Conservation (phyloP, 2,113 vertebrate species). For the Alexandromys fortis region DNA sequence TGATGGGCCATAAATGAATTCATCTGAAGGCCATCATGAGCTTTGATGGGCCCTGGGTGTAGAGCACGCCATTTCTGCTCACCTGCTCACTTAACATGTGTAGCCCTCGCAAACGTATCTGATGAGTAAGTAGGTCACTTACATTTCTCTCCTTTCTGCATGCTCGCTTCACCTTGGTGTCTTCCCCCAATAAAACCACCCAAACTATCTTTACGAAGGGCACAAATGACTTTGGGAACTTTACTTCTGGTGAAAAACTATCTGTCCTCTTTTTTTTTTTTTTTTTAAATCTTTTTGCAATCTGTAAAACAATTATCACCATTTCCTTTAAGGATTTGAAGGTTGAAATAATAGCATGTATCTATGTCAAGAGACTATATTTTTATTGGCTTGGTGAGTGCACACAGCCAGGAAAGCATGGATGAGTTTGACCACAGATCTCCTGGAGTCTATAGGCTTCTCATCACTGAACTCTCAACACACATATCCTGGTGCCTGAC, state of each 20-base stretch:
- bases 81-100: background rate
- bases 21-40: background rate
- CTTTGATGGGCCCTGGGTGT: background rate
- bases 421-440: background rate
- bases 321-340: background rate
- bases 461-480: background rate
- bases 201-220: background rate
- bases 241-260: background rate
- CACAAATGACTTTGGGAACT: background rate
- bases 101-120: background rate
- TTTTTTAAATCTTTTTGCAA: background rate
- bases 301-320: background rate
- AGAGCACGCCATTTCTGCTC: background rate
- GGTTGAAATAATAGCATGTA: background rate
- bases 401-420: background rate
- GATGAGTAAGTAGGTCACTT: background rate
- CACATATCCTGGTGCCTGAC: background rate
- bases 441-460: background rate
- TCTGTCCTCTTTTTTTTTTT: background rate
- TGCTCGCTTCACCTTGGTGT: background rate
- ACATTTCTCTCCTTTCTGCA: background rate
- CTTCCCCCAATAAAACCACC: background rate
- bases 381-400: background rate
- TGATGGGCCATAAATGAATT: background rate
- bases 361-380: background rate